phyloP scores from a whole-genome alignment of 2,888 invertebrate species.

The Andrena marginata region DNA sequence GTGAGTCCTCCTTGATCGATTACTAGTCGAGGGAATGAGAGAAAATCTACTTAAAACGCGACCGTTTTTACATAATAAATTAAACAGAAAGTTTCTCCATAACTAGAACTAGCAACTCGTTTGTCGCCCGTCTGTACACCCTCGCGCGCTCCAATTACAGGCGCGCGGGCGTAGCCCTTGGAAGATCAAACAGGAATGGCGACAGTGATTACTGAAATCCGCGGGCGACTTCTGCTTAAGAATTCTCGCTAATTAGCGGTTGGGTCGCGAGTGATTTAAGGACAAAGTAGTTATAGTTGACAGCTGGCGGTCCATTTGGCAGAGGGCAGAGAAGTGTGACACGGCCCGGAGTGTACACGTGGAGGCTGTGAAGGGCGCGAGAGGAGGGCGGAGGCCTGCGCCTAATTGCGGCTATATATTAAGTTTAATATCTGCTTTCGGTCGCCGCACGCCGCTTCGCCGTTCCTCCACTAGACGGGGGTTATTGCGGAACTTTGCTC shows the following conservation, averaged over 20 bases:
- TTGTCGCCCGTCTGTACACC: neutral
- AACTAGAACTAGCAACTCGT: neutral
- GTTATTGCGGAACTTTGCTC: conserved; percentile 81
- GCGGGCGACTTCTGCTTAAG: conserved; percentile 10
- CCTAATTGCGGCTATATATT: conserved; percentile 84
- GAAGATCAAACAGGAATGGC: neutral
- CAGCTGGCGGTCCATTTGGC: conserved; percentile 62
- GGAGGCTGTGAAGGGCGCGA: conserved; percentile 44
- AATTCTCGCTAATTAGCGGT: conserved; percentile 65
- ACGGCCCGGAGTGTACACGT: conserved; percentile 36
- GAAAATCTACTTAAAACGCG: no score
- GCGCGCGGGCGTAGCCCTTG: neutral
- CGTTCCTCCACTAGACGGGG: conserved; percentile 57
- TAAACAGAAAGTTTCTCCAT: no score
- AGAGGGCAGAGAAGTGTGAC: conserved; percentile 46
- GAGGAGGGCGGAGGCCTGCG: conserved; percentile 75
- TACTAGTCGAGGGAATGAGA: no score
- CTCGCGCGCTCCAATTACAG: neutral
- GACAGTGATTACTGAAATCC: conserved; percentile 21
- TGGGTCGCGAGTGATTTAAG: conserved; percentile 62
- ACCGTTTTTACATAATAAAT: no score
- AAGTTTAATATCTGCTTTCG: conserved; percentile 82
- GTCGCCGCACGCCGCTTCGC: conserved; percentile 71
- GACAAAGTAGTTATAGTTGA: conserved; percentile 66
- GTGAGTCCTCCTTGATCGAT: no score